Percentiles rank a stretch among this genome's conserved stretches.
phyloP scores from a whole-genome alignment of 2,797 vertebrate species.

The Poeciliopsis paucimaculata region DNA sequence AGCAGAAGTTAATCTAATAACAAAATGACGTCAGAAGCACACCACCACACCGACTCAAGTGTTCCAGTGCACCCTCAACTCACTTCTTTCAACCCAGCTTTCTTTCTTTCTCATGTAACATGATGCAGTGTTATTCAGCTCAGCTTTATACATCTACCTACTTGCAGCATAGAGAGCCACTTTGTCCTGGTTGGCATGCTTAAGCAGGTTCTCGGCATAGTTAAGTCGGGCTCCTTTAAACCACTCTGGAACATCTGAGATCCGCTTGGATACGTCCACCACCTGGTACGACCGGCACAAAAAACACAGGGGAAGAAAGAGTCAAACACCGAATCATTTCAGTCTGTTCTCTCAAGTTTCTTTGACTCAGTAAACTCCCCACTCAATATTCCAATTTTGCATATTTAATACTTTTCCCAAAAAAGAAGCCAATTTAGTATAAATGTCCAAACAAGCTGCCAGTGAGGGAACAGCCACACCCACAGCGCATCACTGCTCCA shows the following conservation, averaged over 20 bases:
- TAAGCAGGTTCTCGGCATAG: conserved; percentile 94
- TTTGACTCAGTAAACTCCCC: not conserved
- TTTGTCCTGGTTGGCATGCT: conserved; percentile 89
- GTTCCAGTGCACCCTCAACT: not conserved
- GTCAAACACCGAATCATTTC: not conserved
- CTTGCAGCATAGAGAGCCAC: conserved; percentile 92
- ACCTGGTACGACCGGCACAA: conserved; percentile 77
- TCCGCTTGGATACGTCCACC: conserved; percentile 87
- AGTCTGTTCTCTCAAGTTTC: not conserved
- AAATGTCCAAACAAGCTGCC: not conserved
- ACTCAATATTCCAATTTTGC: not conserved
- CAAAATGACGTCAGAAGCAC: conserved; percentile 17
- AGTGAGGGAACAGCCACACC: not conserved
- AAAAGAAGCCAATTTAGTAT: not conserved
- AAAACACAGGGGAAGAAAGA: conserved; percentile 6
- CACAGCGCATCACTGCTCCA: not conserved
- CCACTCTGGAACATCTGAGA: conserved; percentile 93
- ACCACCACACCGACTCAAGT: not conserved
- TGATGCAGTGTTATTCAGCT: not conserved
- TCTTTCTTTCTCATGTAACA: not conserved
- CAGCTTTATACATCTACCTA: conserved; percentile 72
- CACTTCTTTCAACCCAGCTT: not conserved
- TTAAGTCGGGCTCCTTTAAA: conserved; percentile 92
- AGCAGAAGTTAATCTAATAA: conserved; percentile 49
- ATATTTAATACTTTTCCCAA: not conserved